Percentiles rank a stretch among this genome's conserved stretches.
These are phyloP conservation scores for Amphipyra berbera DNA, from an alignment of 2,888 invertebrate genomes.

Conservation along the genomic window DNA sequence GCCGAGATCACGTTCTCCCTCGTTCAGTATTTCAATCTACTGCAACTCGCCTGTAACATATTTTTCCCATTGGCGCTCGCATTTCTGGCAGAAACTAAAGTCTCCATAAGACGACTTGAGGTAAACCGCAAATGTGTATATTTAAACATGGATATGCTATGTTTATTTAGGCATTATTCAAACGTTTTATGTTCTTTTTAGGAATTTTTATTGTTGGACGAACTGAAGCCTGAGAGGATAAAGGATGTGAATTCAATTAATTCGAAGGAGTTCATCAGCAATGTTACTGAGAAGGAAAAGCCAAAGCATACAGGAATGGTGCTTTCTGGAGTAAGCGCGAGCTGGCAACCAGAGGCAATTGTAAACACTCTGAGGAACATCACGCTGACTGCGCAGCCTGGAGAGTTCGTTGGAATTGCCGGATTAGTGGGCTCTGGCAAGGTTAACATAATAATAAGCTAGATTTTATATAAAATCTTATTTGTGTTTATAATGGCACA, in stretches of 20 bases:
- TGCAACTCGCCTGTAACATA: slow-evolving; percentile 92
- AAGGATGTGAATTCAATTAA: slow-evolving; percentile 65
- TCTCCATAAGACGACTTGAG: slow-evolving; percentile 91
- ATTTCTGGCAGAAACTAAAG: slow-evolving; percentile 90
- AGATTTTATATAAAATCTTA: no score
- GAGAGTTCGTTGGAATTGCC: slow-evolving; percentile 91
- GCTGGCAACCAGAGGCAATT: slow-evolving; percentile 83
- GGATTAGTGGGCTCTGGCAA: slow-evolving; percentile 95
- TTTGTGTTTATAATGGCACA: no score
- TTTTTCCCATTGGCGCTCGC: slow-evolving; percentile 91
- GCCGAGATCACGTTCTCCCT: slow-evolving; percentile 93
- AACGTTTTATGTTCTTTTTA: slow-evolving; percentile 56
- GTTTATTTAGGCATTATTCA: slow-evolving; percentile 14
- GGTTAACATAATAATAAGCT: slow-evolving; percentile 68
- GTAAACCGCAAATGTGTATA: slow-evolving; percentile 68
- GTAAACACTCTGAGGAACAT: slow-evolving; percentile 89
- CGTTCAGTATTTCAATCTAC: slow-evolving; percentile 94
- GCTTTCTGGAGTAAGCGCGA: slow-evolving; percentile 80
- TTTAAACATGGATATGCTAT: slow-evolving; percentile 8
- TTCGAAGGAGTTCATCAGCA: slow-evolving; percentile 63
- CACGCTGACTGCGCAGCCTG: slow-evolving; percentile 85
- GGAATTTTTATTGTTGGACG: slow-evolving; percentile 84
- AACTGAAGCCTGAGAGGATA: slow-evolving; percentile 71
- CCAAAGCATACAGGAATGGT: slow-evolving; percentile 72
- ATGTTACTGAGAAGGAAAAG: slow-evolving; percentile 71